Evolutionary conservation across 2,797 vertebrate genomes (phyloP).

Genomic region (Neomorphus geoffroyi): DNA sequence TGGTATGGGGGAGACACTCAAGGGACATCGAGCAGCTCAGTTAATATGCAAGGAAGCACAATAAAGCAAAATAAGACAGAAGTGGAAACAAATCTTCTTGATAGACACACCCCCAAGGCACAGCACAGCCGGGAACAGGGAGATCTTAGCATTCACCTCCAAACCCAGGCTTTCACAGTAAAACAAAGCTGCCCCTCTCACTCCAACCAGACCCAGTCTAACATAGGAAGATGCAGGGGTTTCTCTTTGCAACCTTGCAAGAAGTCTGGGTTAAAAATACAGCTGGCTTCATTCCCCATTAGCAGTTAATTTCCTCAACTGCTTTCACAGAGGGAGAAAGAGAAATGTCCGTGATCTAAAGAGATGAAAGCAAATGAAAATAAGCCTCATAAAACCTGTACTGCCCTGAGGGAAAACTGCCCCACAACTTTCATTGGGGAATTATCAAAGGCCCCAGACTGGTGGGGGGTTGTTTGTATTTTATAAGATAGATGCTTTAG

Average conservation of each 20-base stretch:
- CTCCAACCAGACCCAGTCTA: not conserved
- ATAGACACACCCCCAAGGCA: not conserved
- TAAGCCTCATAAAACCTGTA: constrained; percentile 36
- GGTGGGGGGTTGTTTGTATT: constrained; percentile 46
- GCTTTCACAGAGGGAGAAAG: constrained; percentile 33
- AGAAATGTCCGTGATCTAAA: not conserved
- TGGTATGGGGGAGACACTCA: constrained; percentile 73
- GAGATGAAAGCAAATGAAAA: constrained; percentile 61
- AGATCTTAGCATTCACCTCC: constrained; percentile 33
- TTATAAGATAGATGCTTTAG: constrained; percentile 64
- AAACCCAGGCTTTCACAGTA: not conserved
- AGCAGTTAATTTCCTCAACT: constrained; percentile 56
- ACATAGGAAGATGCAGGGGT: not conserved
- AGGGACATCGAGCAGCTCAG: constrained; percentile 39
- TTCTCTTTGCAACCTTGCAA: not conserved
- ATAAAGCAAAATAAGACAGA: constrained; percentile 28
- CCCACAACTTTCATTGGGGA: constrained; percentile 34
- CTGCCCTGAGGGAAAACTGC: constrained; percentile 34
- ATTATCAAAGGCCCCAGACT: constrained; percentile 53
- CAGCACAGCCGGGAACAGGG: constrained; percentile 28
- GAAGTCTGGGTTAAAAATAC: constrained; percentile 11
- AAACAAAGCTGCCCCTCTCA: not conserved
- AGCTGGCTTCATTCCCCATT: constrained; percentile 43
- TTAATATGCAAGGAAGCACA: constrained; percentile 20
- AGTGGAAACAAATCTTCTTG: constrained; percentile 30